Percentiles rank a stretch among this genome's conserved stretches.
phyloP scores from a whole-genome alignment of 1,140 invertebrate genomes.

The Aphis craccivora region DNA sequence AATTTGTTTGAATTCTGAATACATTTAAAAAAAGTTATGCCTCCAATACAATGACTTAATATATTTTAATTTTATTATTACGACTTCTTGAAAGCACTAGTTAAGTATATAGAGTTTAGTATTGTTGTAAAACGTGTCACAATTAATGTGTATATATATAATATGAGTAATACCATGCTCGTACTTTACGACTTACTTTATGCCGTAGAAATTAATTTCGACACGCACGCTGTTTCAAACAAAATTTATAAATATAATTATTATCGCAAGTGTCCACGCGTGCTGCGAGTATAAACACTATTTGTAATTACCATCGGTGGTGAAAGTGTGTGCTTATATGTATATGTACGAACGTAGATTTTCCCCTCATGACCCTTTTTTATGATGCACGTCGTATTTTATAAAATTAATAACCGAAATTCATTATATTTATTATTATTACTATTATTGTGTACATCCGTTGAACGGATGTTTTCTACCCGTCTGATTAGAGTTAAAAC shows the following conservation, averaged over 20 bases:
- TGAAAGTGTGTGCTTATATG: background rate
- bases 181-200: background rate
- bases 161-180: background rate
- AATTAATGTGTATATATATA: background rate
- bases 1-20: too few species aligned
- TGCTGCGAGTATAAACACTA: background rate
- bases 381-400: background rate
- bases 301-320: background rate
- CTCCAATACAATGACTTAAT: too few species aligned
- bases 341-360: background rate
- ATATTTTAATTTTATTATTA: background rate
- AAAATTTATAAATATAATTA: slow-evolving; percentile 3
- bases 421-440: slow-evolving; percentile 12
- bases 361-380: background rate
- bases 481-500: background rate
- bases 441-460: background rate
- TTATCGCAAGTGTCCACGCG: background rate
- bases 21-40: too few species aligned
- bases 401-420: background rate
- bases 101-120: background rate
- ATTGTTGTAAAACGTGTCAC: background rate
- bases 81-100: background rate
- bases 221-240: background rate
- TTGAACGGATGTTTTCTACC: background rate
- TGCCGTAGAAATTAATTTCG: background rate